Percentiles rank a stretch among this genome's conserved stretches.
phyloP scores from a whole-genome alignment of 2,888 invertebrate species.

The Chalcosyrphus nemorum region DNA sequence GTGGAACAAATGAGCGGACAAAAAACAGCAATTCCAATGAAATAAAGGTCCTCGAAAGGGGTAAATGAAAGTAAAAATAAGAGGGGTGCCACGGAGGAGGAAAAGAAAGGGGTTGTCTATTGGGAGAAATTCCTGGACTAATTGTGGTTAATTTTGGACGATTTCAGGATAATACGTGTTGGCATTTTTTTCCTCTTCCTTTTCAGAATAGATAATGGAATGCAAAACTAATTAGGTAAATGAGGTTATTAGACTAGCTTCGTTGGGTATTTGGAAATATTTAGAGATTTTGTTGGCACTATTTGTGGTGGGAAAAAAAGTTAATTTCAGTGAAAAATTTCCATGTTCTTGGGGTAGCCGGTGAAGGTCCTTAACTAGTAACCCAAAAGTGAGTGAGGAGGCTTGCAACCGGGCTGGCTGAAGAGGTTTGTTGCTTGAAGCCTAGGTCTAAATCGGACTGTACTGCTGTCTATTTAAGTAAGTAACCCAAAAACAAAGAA shows the following conservation, averaged over 20 bases:
- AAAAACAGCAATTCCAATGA: background rate
- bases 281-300: background rate
- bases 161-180: background rate
- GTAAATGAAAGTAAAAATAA: too few relatives aligned
- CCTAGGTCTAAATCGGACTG: too few relatives aligned
- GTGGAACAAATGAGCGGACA: conserved; percentile 14
- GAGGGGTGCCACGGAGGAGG: background rate
- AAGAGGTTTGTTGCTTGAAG: too few relatives aligned
- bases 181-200: background rate
- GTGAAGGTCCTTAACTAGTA: too few relatives aligned
- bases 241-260: background rate
- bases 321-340: background rate
- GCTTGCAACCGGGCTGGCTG: too few relatives aligned
- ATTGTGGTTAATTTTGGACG: conserved; percentile 30
- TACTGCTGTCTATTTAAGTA: too few relatives aligned
- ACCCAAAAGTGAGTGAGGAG: too few relatives aligned
- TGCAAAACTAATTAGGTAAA: conserved; percentile 3
- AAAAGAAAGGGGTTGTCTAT: background rate
- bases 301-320: background rate
- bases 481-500: too few relatives aligned
- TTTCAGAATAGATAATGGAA: background rate
- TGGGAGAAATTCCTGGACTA: background rate
- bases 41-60: background rate
- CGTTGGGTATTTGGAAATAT: background rate
- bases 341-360: too few relatives aligned